Evolutionary conservation across 1,140 invertebrate species (phyloP).

Genomic region (Monomorium pharaonis): DNA sequence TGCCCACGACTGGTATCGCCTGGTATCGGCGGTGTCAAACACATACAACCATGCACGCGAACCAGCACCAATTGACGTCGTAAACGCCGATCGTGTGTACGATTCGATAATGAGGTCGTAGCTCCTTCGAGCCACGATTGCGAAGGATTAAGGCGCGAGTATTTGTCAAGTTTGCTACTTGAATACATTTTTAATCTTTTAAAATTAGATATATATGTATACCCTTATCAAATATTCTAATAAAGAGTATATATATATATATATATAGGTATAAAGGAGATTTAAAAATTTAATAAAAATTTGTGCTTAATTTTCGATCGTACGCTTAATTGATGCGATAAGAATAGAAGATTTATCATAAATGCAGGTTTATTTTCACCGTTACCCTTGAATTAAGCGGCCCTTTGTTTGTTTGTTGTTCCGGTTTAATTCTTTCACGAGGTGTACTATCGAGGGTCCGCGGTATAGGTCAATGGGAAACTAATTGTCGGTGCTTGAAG

Average conservation of each 20-base stretch:
- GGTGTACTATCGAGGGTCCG: slow-evolving; percentile 61
- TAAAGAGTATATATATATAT: no score
- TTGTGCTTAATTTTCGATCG: neutral
- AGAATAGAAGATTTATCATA: neutral
- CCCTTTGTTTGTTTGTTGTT: slow-evolving; percentile 73
- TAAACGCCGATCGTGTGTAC: slow-evolving; percentile 50
- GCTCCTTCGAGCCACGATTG: slow-evolving; percentile 9
- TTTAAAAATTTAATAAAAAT: neutral
- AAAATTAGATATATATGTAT: neutral
- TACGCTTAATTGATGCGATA: neutral
- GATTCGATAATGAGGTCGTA: slow-evolving; percentile 68
- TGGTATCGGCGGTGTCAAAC: slow-evolving; percentile 64
- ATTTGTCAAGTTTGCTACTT: slow-evolving; percentile 12
- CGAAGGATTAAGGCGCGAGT: neutral
- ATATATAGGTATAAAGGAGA: neutral
- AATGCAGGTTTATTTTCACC: neutral
- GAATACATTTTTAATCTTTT: neutral
- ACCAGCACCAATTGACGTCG: slow-evolving; percentile 42
- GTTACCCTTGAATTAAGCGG: slow-evolving; percentile 58
- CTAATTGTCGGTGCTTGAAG: slow-evolving; percentile 79
- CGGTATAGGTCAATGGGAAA: slow-evolving; percentile 80
- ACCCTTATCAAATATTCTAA: neutral
- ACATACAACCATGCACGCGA: slow-evolving; percentile 20
- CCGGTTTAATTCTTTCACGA: slow-evolving; percentile 71
- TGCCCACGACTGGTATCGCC: slow-evolving; percentile 60